These are phyloP conservation scores for Resseliella maxima DNA, from an alignment of 2,888 invertebrate species.

Conservation along the genomic window DNA sequence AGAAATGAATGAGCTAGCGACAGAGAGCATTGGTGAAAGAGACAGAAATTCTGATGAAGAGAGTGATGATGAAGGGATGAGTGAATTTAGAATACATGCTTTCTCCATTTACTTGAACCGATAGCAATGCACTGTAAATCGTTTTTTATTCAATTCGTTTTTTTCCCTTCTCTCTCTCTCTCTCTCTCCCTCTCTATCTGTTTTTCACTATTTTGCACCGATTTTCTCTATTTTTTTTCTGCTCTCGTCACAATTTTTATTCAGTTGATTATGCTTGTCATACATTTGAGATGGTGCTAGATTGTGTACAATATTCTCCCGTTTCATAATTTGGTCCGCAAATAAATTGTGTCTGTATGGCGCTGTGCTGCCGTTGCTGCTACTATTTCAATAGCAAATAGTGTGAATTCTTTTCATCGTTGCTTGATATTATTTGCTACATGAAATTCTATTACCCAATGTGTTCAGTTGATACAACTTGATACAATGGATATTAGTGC, in stretches of 20 bases:
- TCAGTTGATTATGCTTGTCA: constrained; percentile 54
- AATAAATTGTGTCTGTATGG: constrained; percentile 30
- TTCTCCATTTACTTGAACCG: constrained; percentile 39
- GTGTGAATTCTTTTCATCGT: not conserved
- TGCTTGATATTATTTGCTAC: not conserved
- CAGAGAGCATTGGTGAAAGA: not conserved
- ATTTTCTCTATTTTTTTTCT: not conserved
- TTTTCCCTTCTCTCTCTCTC: not conserved
- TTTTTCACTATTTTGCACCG: not conserved
- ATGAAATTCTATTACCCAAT: constrained; percentile 37
- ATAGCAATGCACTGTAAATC: constrained; percentile 51
- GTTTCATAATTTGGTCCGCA: constrained; percentile 41
- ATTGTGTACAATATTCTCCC: not conserved
- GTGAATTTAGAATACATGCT: not conserved
- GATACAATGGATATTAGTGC: constrained; percentile 43
- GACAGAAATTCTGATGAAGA: not conserved
- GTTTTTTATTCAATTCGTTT: constrained; percentile 42
- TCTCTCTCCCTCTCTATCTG: not conserved
- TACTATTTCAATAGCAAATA: not conserved
- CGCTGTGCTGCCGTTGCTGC: not conserved
- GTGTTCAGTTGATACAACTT: constrained; percentile 31
- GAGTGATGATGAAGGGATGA: not conserved
- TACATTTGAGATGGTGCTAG: not conserved
- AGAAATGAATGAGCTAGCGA: not conserved
- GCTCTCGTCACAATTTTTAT: constrained; percentile 6